Evolutionary conservation across 2,113 vertebrate species (phyloP), one percentile per base, ranked within the genome.

Genomic region (Catharus bicknelli): DNA sequence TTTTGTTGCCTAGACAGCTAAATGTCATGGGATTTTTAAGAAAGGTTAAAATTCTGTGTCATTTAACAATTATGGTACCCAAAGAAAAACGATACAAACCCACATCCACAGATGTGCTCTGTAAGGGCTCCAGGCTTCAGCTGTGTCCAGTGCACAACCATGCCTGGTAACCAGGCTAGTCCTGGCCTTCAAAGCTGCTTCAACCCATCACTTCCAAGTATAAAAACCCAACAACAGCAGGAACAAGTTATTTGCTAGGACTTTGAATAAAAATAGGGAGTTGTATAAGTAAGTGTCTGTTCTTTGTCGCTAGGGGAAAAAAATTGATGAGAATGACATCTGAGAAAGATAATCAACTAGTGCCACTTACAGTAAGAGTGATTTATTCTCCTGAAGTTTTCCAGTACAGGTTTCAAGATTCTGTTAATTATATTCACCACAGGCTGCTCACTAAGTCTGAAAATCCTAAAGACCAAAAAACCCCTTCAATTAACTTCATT

Each of bases 1-100:
- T 96, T 96, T 96, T 98, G 97, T 97, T 98, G 95, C 78, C 86
- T 91, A 93, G 86, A 96, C 78, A 96, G 93, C 93, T 95, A 97
- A 96, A 96, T 95, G 97, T 98, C 98, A 98, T 97, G 97, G 90
- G 97, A 97, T 97, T 97, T 94, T 95, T 84, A 95, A 78, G 66
- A 98, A 98, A 97, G 94, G 95, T 97, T 98, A 97, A 96, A 97
- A 94, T 90, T 95, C 63, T 81, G 67, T 78, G 62, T 61, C 25
- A 92, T 90, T 95, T 86, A 93, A 95, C 69, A 87, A 94, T 90
- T 90, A 94, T 43, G 90, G 86, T 82, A 88, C 55, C 88, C 95
- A 85, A 95, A 91, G 86, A 78, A 85, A 96, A 94, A 90, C 0
- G 5, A 84, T 38, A 73, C 23, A 62, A 96, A 96, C 45, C 84